Evolutionary conservation across 2,113 vertebrate species (phyloP).

Genomic region (Limnothrissa miodon): DNA sequence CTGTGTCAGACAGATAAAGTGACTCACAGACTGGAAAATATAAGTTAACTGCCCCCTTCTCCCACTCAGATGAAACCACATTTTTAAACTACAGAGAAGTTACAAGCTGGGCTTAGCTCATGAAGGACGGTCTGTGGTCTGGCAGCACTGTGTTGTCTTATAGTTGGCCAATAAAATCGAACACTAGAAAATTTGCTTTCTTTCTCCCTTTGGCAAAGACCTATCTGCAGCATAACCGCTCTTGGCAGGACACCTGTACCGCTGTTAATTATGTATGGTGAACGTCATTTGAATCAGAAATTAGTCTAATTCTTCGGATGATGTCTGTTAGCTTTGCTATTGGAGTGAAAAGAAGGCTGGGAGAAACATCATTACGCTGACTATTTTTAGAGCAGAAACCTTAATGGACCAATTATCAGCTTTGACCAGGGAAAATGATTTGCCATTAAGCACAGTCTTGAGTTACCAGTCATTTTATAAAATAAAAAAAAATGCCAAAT

Average conservation of each 20-base stretch:
- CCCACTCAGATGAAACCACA: constrained; percentile 7
- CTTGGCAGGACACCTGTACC: background rate
- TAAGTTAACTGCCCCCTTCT: background rate
- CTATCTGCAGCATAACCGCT: background rate
- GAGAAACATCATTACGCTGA: too few relatives aligned
- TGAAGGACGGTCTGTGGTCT: constrained; percentile 12
- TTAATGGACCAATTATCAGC: too few relatives aligned
- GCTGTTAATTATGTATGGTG: background rate
- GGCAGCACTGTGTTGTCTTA: constrained; percentile 14
- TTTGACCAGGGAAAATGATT: too few relatives aligned
- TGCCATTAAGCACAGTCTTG: too few relatives aligned
- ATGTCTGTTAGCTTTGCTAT: too few relatives aligned
- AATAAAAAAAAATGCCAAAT: too few relatives aligned
- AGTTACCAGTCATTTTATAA: too few relatives aligned
- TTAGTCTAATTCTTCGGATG: background rate
- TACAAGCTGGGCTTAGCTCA: background rate
- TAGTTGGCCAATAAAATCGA: constrained; percentile 26
- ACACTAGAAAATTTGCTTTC: background rate
- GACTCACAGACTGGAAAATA: background rate
- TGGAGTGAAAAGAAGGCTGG: too few relatives aligned
- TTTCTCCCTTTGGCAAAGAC: constrained; percentile 16
- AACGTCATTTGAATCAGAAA: background rate
- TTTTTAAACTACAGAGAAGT: background rate
- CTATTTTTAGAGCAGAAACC: too few relatives aligned
- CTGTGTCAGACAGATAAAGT: background rate